Evolutionary conservation across 2,113 vertebrate species (phyloP).

Genomic region (Trochalopteron elliotii): DNA sequence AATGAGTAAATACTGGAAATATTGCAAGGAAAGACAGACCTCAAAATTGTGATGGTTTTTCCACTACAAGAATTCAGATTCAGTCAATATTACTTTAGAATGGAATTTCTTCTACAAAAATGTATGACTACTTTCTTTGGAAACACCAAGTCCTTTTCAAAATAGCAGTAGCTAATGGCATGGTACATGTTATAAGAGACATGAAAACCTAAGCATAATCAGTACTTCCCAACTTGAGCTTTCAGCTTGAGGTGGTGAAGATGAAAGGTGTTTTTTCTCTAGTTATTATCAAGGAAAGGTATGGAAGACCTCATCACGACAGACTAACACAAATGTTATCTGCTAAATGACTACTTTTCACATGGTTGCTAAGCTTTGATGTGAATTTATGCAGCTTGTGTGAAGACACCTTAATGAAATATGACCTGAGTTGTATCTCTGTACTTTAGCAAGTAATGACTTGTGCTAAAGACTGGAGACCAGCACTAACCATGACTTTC

Average conservation of each 20-base stretch:
- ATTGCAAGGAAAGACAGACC: neutral
- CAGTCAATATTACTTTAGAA: neutral
- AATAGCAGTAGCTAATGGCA: neutral
- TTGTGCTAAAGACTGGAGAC: neutral
- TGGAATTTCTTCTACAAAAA: neutral
- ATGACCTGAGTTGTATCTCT: neutral
- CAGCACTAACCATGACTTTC: neutral
- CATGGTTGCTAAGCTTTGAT: neutral
- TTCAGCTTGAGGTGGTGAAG: neutral
- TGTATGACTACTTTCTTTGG: rapidly evolving
- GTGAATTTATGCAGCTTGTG: neutral
- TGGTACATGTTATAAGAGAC: neutral
- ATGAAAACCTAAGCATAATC: neutral
- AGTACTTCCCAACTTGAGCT: neutral
- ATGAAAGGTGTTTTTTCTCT: neutral
- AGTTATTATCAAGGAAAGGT: neutral
- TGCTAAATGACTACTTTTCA: neutral
- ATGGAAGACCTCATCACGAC: neutral
- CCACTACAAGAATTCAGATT: neutral
- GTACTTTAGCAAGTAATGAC: neutral
- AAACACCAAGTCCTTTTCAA: neutral
- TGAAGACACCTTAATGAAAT: neutral
- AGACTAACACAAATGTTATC: neutral
- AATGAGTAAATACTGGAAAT: neutral
- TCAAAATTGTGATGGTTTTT: neutral